Percentiles rank a stretch among this genome's conserved stretches.
These are phyloP conservation scores for Bombylius major DNA, from an alignment of 2,888 invertebrate species.

Conservation along the genomic window DNA sequence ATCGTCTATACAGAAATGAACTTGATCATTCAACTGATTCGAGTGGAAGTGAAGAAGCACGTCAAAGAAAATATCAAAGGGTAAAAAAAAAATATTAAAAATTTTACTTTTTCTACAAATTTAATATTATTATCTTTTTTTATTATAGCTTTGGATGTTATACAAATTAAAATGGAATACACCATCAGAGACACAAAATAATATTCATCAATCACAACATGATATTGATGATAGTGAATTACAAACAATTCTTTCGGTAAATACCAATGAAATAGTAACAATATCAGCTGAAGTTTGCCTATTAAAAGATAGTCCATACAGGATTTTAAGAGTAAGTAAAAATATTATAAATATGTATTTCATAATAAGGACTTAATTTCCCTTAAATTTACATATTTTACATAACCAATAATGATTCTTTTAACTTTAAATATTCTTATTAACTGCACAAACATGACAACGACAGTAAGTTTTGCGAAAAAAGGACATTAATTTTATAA, in stretches of 20 bases:
- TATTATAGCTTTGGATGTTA: conserved; percentile 8
- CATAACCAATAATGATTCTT: too few species aligned
- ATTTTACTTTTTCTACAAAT: not conserved
- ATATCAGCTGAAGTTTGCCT: conserved; percentile 48
- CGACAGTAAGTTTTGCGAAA: too few species aligned
- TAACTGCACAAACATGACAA: too few species aligned
- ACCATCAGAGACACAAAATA: not conserved
- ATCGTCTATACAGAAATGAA: too few species aligned
- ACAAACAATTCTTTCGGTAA: conserved; percentile 44
- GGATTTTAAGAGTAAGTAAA: conserved; percentile 32
- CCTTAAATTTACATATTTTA: too few species aligned
- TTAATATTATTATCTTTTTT: not conserved
- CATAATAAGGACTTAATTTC: too few species aligned
- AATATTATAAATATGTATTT: not conserved
- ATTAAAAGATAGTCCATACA: conserved; percentile 48
- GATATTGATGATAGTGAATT: conserved; percentile 32
- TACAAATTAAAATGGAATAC: conserved; percentile 3
- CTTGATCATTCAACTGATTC: too few species aligned
- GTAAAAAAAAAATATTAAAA: not conserved
- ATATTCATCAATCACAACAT: not conserved
- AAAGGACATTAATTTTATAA: too few species aligned
- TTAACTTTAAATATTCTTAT: too few species aligned
- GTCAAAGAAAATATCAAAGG: conserved; percentile 1
- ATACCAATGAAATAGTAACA: not conserved
- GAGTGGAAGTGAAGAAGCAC: too few species aligned